A percentile compares a stretch with the other conserved stretches of the same genome.
Conservation (phyloP, 2,797 vertebrate genomes). For the Carcharodon carcharias region DNA sequence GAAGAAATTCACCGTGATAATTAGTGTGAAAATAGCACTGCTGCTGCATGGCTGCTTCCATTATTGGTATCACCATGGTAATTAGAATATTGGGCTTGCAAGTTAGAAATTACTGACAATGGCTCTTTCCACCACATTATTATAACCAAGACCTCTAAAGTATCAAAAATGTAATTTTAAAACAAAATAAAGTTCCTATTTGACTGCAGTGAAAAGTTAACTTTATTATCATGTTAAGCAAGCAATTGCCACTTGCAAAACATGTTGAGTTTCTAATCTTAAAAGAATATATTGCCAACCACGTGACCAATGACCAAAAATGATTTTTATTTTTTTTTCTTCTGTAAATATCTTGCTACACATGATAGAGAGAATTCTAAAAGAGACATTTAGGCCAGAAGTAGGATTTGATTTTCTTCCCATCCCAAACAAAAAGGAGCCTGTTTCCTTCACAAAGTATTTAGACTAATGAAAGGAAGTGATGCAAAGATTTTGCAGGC, state of each 20-base stretch:
- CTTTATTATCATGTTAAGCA: neutral
- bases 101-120: neutral
- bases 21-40: neutral
- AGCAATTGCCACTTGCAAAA: neutral
- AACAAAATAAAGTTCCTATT: neutral
- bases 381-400: neutral
- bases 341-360: neutral
- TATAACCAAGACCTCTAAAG: neutral
- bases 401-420: neutral
- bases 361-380: neutral
- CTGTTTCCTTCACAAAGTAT: neutral
- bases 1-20: neutral
- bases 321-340: neutral
- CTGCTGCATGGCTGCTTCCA: neutral
- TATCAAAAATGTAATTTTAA: neutral
- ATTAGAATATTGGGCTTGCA: neutral
- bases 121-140: neutral
- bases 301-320: neutral
- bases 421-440: neutral
- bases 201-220: neutral
- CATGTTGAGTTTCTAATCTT: neutral
- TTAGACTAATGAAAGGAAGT: neutral
- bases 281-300: neutral
- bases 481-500: neutral
- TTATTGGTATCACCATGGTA: neutral